Conservation (phyloP, 2,113 vertebrate genomes). For the Cichladusa arquata region DNA sequence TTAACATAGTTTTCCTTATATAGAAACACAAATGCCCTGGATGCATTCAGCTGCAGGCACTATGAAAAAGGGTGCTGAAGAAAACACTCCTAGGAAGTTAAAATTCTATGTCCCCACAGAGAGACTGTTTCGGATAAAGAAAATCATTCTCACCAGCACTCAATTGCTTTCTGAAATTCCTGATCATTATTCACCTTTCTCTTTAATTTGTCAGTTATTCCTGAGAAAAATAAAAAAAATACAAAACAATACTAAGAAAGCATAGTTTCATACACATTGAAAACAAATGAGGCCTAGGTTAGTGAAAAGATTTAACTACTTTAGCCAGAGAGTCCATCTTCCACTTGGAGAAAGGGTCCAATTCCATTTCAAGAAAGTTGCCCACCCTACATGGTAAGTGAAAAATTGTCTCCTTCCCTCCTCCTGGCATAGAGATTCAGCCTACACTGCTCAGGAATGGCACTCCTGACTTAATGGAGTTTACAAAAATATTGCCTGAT, state of each 20-base stretch:
- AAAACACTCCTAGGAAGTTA: background rate
- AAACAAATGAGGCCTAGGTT: background rate
- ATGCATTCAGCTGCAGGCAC: background rate
- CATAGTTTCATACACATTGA: background rate
- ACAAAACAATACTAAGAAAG: background rate
- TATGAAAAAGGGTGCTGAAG: background rate
- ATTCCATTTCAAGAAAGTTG: background rate
- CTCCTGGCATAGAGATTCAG: background rate
- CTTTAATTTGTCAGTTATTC: constrained; percentile 45
- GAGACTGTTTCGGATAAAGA: background rate
- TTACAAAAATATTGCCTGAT: background rate
- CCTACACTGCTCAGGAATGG: background rate
- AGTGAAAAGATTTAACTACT: background rate
- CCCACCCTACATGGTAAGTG: background rate
- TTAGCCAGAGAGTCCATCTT: background rate
- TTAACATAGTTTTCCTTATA: background rate
- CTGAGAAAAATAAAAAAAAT: background rate
- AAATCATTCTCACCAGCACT: constrained; percentile 33
- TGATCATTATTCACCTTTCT: constrained; percentile 40
- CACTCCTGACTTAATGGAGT: background rate
- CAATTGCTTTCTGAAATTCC: constrained; percentile 36
- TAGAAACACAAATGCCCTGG: background rate
- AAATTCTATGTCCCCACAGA: background rate
- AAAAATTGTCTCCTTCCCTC: background rate
- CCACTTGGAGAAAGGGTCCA: background rate